Conservation (phyloP, 2,888 invertebrate species). For the Drosophila prostipennis region DNA sequence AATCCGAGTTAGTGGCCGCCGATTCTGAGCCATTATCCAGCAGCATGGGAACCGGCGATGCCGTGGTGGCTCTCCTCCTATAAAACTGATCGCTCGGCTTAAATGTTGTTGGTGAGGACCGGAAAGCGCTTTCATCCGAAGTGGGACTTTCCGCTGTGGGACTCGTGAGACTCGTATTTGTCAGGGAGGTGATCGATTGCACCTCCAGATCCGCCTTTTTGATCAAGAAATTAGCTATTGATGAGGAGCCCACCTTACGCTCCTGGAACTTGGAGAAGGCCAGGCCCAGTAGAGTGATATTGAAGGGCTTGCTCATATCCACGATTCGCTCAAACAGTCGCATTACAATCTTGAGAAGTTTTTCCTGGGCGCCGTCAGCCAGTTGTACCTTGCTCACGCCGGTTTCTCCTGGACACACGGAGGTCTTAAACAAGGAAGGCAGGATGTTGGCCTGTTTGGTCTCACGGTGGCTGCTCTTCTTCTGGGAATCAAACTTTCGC, state of each 20-base stretch:
- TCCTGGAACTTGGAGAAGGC: constrained; percentile 92
- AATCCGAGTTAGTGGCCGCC: constrained; percentile 83
- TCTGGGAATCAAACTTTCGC: constrained; percentile 89
- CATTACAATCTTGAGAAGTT: constrained; percentile 89
- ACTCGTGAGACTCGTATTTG: constrained; percentile 75
- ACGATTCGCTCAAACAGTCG: constrained; percentile 90
- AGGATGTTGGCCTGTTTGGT: constrained; percentile 90
- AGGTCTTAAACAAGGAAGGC: constrained; percentile 86
- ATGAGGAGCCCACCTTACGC: constrained; percentile 88
- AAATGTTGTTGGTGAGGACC: constrained; percentile 82
- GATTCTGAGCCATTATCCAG: constrained; percentile 82
- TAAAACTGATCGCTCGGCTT: constrained; percentile 83
- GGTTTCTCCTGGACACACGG: constrained; percentile 67
- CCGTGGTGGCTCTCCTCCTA: constrained; percentile 80
- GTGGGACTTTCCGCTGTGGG: constrained; percentile 61
- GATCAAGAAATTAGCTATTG: constrained; percentile 90
- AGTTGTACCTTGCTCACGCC: constrained; percentile 84
- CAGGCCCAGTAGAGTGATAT: constrained; percentile 91
- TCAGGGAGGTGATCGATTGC: constrained; percentile 89
- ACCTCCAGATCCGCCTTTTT: constrained; percentile 89
- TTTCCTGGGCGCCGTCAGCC: constrained; percentile 86
- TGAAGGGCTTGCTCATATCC: constrained; percentile 90
- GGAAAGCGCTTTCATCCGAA: constrained; percentile 77
- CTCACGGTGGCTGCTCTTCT: constrained; percentile 89
- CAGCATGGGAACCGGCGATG: constrained; percentile 83